Base-by-base conservation (phyloP, 1,140 invertebrate genomes). In the Euglossa dilemma region DNA sequence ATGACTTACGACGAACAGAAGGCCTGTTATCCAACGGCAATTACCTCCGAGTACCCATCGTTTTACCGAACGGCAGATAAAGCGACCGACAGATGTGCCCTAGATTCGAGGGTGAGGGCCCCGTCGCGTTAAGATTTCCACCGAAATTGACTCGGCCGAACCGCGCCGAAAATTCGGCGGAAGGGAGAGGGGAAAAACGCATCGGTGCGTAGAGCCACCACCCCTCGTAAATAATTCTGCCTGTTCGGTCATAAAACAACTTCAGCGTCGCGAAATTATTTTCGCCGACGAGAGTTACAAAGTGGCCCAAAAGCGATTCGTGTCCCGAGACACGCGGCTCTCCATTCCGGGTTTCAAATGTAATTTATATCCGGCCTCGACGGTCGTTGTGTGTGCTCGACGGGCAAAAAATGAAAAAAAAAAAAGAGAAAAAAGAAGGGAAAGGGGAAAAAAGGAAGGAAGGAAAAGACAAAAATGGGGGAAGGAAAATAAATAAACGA, bases 331-430 rank as follows among this genome's bases (percentile, higher is more conserved):
- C 52, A 64, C 28, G 25, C 50, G 54, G 69, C 69, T 36, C n/a
- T 73, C 28, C 71, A 28, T 20, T 57, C 71, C 28, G 6, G 18
- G 18, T 71, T 71, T 25, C 50, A 36, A 54, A 71, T 71, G 36
- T 71, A 71, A 71, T 71, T 71, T 71, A 71, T 71, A 71, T 36
- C 69, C 50, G 4, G 50, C 45, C 36, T 8, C 63, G 36, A 25
- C 69, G 25, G 11, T 6, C 9, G 50, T 64, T 54, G 18, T 16
- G 36, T 14, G 43, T 14, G 43, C 64, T 54, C 50, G 25, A 28
- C 54, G 20, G 8, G 6, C 6, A 2, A 3, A 36, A 4, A 9
- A 28, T 18, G 18, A 20, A 28, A 16, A 28, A 25, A 7, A 2
- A 9, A 43, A 4, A 3, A 20, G 47, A 6, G 5, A 43, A 36